Conservation (phyloP, 2,113 vertebrate species). For the Chamaetylas fuelleborni region DNA sequence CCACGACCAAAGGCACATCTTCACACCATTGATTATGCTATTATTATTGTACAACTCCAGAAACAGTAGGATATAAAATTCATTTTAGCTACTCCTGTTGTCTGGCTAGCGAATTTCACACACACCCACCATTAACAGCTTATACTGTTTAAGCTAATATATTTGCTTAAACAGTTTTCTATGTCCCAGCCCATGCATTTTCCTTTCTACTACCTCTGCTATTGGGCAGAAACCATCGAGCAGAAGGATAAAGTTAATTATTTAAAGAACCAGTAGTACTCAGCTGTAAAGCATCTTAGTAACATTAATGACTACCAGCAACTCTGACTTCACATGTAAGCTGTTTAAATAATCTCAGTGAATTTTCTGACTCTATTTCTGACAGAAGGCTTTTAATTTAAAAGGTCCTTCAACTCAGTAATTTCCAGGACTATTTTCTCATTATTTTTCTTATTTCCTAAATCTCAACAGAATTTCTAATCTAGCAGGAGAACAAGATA, state of each 20-base stretch:
- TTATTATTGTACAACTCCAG: not conserved
- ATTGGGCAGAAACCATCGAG: not conserved
- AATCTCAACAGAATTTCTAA: not conserved
- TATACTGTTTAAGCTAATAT: not conserved
- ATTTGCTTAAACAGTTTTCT: not conserved
- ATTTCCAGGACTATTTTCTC: not conserved
- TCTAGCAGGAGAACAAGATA: not conserved
- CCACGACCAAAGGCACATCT: not conserved
- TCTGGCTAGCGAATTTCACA: not conserved
- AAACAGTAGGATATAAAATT: not conserved
- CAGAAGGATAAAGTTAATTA: not conserved
- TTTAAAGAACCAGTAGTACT: not conserved
- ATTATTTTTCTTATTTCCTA: not conserved
- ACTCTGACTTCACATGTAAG: not conserved
- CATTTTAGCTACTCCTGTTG: not conserved
- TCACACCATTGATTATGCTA: not conserved
- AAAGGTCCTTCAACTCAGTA: not conserved
- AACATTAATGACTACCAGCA: not conserved
- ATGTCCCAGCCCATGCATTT: not conserved
- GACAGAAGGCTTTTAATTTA: not conserved
- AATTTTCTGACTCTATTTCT: not conserved
- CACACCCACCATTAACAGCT: not conserved
- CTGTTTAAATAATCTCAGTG: not conserved
- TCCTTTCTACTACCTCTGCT: not conserved
- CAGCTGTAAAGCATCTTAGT: not conserved